Conservation (phyloP, 2,888 invertebrate genomes). For the Caenorhabditis afra region DNA sequence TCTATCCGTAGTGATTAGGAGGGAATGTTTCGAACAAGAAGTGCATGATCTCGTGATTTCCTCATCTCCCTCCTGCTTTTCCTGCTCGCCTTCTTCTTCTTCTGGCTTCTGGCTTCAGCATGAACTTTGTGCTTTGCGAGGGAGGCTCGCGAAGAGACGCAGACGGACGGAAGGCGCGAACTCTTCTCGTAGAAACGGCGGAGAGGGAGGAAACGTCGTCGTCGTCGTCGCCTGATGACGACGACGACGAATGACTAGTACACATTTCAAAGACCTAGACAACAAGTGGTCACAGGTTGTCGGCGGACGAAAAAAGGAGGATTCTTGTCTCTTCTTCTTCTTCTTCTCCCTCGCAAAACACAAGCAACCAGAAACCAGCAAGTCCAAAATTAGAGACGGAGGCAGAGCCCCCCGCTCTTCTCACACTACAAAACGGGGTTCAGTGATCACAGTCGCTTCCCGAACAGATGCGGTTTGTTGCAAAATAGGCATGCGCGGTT, state of each 20-base stretch:
- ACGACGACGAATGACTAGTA: constrained; percentile 12
- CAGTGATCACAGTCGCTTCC: constrained; percentile 22
- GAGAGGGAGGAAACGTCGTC: neutral
- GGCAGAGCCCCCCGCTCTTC: too few relatives aligned
- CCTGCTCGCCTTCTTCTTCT: neutral
- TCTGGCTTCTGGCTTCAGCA: neutral
- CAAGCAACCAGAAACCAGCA: constrained; percentile 31
- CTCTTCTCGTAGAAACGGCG: neutral
- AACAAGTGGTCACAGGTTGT: constrained; percentile 49
- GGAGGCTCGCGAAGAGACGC: neutral
- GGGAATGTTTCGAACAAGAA: constrained; percentile 27
- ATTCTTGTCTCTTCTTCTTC: too few relatives aligned
- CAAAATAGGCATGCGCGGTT: constrained; percentile 1
- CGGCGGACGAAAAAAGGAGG: neutral
- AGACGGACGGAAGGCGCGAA: neutral
- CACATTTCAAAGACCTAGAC: constrained; percentile 45
- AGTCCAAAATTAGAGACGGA: constrained; percentile 35
- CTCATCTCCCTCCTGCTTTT: constrained; percentile 7
- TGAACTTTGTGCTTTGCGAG: constrained; percentile 50
- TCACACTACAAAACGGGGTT: constrained; percentile 16
- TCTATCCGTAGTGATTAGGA: too few relatives aligned
- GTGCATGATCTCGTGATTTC: constrained; percentile 37
- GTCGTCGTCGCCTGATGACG: constrained; percentile 17
- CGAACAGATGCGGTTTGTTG: constrained; percentile 24
- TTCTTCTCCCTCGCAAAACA: neutral